Evolutionary conservation across 2,113 vertebrate genomes (phyloP).

Genomic region (Coptodon bakossiorum): DNA sequence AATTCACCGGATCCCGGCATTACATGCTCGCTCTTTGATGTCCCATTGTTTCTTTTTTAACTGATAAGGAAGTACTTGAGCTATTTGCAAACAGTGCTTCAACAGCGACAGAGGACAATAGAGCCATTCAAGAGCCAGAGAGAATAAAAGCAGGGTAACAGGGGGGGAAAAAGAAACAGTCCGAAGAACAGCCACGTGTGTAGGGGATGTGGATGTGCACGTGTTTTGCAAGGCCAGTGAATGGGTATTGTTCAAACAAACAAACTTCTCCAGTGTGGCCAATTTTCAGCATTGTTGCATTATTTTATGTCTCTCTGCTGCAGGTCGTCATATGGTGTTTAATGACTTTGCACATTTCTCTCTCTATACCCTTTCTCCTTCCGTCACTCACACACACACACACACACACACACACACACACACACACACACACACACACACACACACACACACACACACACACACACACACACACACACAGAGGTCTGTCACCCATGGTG

Average conservation of each 20-base stretch:
- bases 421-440: constrained; percentile 7
- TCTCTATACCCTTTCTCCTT: background rate
- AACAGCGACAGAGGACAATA: constrained; percentile 31
- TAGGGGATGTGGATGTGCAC: background rate
- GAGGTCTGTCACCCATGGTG: constrained; percentile 55
- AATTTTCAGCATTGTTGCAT: constrained; percentile 39
- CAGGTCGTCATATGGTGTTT: constrained; percentile 48
- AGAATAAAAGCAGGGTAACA: background rate
- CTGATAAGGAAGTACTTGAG: constrained; percentile 48
- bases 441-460: constrained; percentile 26
- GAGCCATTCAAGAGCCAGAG: background rate
- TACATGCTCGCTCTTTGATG: background rate
- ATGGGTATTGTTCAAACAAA: constrained; percentile 11
- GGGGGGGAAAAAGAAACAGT: background rate
- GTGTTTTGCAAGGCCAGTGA: background rate
- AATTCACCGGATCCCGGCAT: background rate
- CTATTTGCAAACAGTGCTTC: constrained; percentile 37
- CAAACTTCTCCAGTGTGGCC: background rate
- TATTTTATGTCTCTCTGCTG: constrained; percentile 30
- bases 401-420: constrained; percentile 22
- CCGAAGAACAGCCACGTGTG: background rate
- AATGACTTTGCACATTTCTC: constrained; percentile 46
- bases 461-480: constrained; percentile 22
- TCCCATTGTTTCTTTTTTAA: constrained; percentile 18
- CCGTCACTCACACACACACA: background rate